Percentiles rank a stretch among this genome's conserved stretches.
Conservation (phyloP, 2,797 vertebrate species). For the Falco columbarius region DNA sequence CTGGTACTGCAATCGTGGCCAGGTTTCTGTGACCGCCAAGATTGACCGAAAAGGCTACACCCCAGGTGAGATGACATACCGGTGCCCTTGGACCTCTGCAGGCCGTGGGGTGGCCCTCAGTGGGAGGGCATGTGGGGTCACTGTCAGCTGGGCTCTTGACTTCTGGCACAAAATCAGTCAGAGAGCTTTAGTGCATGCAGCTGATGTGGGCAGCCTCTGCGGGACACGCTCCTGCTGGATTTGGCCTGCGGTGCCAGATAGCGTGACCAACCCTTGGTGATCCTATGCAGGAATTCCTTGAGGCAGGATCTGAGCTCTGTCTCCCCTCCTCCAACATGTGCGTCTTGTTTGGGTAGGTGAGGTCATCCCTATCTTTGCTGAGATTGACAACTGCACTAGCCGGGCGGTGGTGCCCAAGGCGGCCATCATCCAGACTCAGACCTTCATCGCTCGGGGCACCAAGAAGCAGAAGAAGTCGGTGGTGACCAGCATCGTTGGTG, state of each 20-base stretch:
- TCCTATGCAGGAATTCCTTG: not conserved
- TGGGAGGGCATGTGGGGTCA: not conserved
- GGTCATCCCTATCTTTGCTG: constrained; percentile 93
- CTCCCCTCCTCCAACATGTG: not conserved
- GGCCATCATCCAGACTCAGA: constrained; percentile 93
- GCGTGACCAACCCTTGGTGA: rapidly evolving
- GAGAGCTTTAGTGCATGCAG: not conserved
- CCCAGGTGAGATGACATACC: constrained; percentile 80
- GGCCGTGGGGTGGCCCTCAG: not conserved
- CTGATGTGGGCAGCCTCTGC: not conserved
- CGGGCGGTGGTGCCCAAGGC: constrained; percentile 89
- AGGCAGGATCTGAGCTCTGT: not conserved
- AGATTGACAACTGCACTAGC: constrained; percentile 92
- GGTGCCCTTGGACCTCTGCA: not conserved
- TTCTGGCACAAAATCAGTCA: rapidly evolving
- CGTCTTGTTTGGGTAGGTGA: constrained; percentile 80
- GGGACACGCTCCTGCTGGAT: not conserved
- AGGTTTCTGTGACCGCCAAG: constrained; percentile 92
- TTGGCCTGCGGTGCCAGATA: not conserved
- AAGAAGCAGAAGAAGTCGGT: constrained; percentile 92
- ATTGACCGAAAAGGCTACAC: constrained; percentile 97
- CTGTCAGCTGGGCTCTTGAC: not conserved
- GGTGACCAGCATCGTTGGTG: constrained; percentile 87
- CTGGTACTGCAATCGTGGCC: constrained; percentile 92
- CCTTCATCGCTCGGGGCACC: constrained; percentile 91